Base-by-base conservation (phyloP, 1,140 invertebrate genomes). In the Diabrotica undecimpunctata region DNA sequence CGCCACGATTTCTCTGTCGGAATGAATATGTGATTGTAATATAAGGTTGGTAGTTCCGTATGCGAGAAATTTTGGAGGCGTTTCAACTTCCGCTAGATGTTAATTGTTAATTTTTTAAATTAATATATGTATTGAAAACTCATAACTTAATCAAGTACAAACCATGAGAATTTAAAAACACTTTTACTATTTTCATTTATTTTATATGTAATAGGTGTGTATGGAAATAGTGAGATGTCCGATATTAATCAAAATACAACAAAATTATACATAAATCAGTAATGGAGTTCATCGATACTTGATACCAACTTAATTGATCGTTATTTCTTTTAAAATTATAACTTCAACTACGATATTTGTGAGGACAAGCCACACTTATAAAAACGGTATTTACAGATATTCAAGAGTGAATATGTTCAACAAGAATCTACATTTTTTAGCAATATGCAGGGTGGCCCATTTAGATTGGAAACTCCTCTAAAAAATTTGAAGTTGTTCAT, bases 101-200 rank as follows among this genome's bases (percentile, higher is more conserved):
- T 62, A 62, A 51, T 62, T 54, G 52, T 62, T 60, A 60, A 60
- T 54, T 62, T 62, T 62, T 25, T 25, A 25, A 62, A 38, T 54
- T 13, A 14, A 62, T 50, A 37, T 10, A 36, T 51, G 52, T 62
- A 60, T 62, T 11, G 35, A 54, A 53, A 14, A 62, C 52, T 62
- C 60, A 62, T 59, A 66, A 56, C 58, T 65, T 62, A 62, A 56
- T 62, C 56, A 55, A 66, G 65, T 66, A 66, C 65, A 66, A 66
- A 66, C 52, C 52, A 51, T 60, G 13, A 50, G 61, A 36, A 41
- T 41, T 52, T 61, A 52, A 14, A 46, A 53, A 61, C 64, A 65
- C 52, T 55, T 54, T 54, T 56, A 41, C 54, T 37, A 58, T 65
- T 65, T 64, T 41, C 54, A 55, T 59, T 64, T 54, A 62, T 66